Conservation (phyloP, 2,797 vertebrate genomes). For the Morus bassanus region DNA sequence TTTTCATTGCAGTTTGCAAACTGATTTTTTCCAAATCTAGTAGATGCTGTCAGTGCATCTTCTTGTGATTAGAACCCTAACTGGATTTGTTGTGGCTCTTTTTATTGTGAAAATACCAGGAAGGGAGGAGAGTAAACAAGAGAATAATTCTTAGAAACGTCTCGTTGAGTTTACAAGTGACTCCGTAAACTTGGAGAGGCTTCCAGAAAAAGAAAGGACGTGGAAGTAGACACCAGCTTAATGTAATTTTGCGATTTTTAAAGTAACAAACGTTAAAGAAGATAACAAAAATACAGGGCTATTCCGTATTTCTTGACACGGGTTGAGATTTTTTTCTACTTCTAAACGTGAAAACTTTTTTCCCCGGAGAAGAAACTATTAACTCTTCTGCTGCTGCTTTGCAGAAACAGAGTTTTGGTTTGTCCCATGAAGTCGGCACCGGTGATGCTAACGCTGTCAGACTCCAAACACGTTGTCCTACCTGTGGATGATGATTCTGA, state of each 20-base stretch:
- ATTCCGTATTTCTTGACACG: rapidly evolving
- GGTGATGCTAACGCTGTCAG: conserved; percentile 91
- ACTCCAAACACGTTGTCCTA: conserved; percentile 94
- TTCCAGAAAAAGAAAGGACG: background rate
- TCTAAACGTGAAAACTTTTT: background rate
- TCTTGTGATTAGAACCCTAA: background rate
- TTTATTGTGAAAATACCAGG: background rate
- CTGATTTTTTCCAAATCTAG: rapidly evolving
- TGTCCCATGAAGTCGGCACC: conserved; percentile 99
- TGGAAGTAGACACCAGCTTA: rapidly evolving
- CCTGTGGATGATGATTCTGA: conserved; percentile 97
- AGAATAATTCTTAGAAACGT: background rate
- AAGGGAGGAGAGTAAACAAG: background rate
- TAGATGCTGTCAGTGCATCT: rapidly evolving
- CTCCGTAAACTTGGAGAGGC: too few species aligned
- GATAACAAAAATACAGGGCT: rapidly evolving
- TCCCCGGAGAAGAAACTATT: background rate
- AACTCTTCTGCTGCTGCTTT: background rate
- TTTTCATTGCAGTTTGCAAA: background rate
- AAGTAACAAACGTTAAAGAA: background rate
- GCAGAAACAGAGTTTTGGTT: conserved; percentile 93
- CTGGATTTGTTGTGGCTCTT: background rate
- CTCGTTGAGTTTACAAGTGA: background rate
- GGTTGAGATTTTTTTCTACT: background rate
- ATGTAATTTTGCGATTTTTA: rapidly evolving